Evolutionary conservation across 2,797 vertebrate genomes (phyloP), one percentile per base, ranked within the genome.

Genomic region (Pipistrellus pygmaeus): DNA sequence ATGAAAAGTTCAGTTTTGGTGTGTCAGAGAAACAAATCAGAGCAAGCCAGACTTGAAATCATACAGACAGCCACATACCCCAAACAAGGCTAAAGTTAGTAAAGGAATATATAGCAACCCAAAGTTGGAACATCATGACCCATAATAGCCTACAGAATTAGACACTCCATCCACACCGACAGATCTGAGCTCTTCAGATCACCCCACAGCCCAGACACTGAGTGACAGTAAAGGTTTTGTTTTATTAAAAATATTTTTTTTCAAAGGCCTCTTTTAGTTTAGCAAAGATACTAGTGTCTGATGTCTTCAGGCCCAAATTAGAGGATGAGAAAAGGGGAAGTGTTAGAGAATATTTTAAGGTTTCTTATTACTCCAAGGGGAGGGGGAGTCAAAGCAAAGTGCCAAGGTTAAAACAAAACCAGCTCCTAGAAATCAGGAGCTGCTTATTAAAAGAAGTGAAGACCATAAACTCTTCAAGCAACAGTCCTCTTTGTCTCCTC

Each of bases 51-150:
- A 88, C 51, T 4, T 88, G 80, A 90, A 96, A 91, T 80, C 95
- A 88, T 83, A 90, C 78, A 96, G 96, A 64, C 83, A 85, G 86
- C 95, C 90, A 96, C 95, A 95, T 38, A 76, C 68, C 57, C 96
- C 94, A 96, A 96, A 94, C 88, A 77, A 94, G 92, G 92, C 93
- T 95, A 96, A 96, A 97, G 92, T 97, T 95, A 97, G 96, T 38
- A 96, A 90, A 93, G 96, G 85, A 96, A 97, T 97, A 97, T 95
- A 97, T 82, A 97, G 97, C 92, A 94, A 89, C 88, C 55, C 83
- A 92, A 93, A 95, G 85, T 90, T 51, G 66, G 62, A 30, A 72
- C 96, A 95, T 72, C 71, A 46, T 20, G 68, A 64, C 85, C 80
- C 86, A 41, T 81, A 86, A 89, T 0, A 96, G 92, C 62, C 88